phyloP scores from a whole-genome alignment of 2,797 vertebrate species.

The Sarcophilus harrisii region DNA sequence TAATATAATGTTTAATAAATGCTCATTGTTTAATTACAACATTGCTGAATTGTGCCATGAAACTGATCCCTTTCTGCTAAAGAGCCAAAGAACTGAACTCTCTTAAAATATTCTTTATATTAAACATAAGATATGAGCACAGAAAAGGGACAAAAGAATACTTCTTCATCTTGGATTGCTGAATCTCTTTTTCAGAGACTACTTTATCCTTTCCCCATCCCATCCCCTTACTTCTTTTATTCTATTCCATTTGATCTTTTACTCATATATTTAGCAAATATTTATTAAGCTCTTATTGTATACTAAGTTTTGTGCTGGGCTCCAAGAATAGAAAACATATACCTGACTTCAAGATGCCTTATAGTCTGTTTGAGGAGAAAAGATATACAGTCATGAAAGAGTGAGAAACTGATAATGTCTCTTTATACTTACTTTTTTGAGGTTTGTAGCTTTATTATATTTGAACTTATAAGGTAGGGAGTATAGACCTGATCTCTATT shows the following conservation, averaged over 20 bases:
- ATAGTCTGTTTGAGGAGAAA: not conserved
- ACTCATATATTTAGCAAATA: not conserved
- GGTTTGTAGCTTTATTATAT: not conserved
- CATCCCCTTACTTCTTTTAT: not conserved
- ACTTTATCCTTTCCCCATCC: not conserved
- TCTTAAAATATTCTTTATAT: not conserved
- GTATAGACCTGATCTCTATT: not conserved
- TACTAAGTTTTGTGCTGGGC: not conserved
- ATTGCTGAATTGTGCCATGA: not conserved
- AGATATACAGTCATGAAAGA: not conserved
- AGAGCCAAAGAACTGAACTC: not conserved
- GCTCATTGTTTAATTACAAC: not conserved
- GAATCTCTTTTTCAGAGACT: not conserved
- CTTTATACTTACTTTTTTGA: not conserved
- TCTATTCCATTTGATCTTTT: not conserved
- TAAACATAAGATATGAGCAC: not conserved
- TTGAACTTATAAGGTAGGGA: not conserved
- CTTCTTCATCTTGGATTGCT: not conserved
- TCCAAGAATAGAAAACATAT: not conserved
- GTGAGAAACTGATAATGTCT: not conserved
- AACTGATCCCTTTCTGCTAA: not conserved
- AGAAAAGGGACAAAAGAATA: not conserved
- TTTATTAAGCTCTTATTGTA: not conserved
- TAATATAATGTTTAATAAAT: not conserved
- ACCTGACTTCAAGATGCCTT: not conserved